A percentile compares a stretch with the other conserved stretches of the same genome.
phyloP scores from a whole-genome alignment of 1,140 invertebrate species.

The Zaprionus gabonicus region DNA sequence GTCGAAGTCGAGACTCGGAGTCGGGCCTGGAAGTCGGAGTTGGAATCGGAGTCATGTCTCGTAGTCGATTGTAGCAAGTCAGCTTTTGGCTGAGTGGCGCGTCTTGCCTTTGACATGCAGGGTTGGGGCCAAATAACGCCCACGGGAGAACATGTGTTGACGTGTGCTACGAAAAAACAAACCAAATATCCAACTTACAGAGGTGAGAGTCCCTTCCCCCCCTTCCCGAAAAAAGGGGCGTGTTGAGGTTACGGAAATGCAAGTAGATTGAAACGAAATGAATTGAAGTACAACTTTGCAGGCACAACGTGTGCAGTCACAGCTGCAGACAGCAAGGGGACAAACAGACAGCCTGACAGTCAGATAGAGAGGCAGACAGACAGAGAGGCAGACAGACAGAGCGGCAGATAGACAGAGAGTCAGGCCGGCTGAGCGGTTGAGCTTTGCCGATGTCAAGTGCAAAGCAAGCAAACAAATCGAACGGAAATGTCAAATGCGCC shows the following conservation, averaged over 20 bases:
- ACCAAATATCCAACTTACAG: constrained; percentile 27
- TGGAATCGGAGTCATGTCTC: constrained; percentile 13
- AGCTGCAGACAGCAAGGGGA: background rate
- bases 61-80: constrained; percentile 47
- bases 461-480: constrained; percentile 78
- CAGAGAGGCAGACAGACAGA: background rate
- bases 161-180: constrained; percentile 50
- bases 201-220: background rate
- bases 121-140: constrained; percentile 44
- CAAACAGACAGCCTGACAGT: constrained; percentile 20
- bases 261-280: constrained; percentile 67
- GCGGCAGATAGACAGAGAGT: constrained; percentile 8
- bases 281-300: constrained; percentile 57
- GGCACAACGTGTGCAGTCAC: constrained; percentile 9
- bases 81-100: constrained; percentile 53
- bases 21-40: background rate
- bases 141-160: constrained; percentile 69
- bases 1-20: background rate
- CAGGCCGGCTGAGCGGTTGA: constrained; percentile 18
- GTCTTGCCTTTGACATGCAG: constrained; percentile 51
- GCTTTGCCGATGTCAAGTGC: constrained; percentile 44
- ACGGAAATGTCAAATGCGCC: constrained; percentile 82
- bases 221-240: background rate
- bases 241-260: constrained; percentile 52
- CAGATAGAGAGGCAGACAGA: background rate